These are phyloP conservation scores for Strigamia transsilvanica DNA, from an alignment of 2,888 invertebrate genomes.

Conservation along the genomic window DNA sequence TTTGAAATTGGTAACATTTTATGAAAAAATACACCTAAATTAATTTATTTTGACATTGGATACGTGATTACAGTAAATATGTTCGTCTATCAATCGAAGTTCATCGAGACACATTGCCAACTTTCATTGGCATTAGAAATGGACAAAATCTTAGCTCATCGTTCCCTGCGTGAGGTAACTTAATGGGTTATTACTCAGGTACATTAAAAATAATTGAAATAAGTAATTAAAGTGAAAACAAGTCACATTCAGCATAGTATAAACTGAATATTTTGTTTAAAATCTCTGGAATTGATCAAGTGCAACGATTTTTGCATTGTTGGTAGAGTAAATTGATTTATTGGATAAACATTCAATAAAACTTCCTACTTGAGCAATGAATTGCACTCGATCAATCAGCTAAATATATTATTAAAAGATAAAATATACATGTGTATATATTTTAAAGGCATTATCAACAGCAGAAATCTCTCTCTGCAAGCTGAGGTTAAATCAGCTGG, in stretches of 20 bases:
- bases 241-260: no score
- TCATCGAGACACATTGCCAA: conserved; percentile 89
- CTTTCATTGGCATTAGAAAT: conserved; percentile 92
- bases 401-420: not conserved
- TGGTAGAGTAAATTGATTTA: no score
- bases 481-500: conserved; percentile 81
- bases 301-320: no score
- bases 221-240: no score
- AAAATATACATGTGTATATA: conserved; percentile 28
- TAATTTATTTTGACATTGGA: not conserved
- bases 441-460: conserved; percentile 81
- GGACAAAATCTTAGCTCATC: conserved; percentile 89
- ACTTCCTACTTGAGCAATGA: no score
- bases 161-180: conserved; percentile 82
- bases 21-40: conserved; percentile 2
- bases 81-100: conserved; percentile 89
- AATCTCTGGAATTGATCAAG: not conserved
- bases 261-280: not conserved
- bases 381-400: no score
- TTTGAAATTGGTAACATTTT: conserved; percentile 67
- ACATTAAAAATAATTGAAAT: not conserved
- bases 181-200: not conserved
- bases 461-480: conserved; percentile 86
- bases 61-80: conserved; percentile 88
- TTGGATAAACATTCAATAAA: no score